Conservation (phyloP, 2,888 invertebrate species). For the Temnothorax rugatulus region DNA sequence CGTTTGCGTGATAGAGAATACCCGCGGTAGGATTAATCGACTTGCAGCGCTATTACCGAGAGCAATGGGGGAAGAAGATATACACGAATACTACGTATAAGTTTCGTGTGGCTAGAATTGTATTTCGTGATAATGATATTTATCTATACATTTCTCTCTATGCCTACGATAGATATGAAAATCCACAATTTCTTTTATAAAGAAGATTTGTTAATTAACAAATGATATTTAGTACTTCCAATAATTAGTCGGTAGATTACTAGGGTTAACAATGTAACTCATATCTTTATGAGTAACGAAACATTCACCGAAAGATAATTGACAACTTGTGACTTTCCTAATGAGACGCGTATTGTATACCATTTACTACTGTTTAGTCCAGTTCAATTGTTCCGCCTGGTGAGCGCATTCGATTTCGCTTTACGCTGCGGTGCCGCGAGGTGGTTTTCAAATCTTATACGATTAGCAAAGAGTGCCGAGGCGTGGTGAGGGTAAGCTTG, state of each 20-base stretch:
- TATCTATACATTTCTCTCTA: no score
- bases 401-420: not conserved
- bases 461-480: not conserved
- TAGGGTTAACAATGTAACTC: not conserved
- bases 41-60: conserved; percentile 63
- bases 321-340: not conserved
- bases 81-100: not conserved
- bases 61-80: not conserved
- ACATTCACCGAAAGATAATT: not conserved
- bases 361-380: not conserved
- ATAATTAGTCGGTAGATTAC: not conserved
- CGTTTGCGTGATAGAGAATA: conserved; percentile 67
- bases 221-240: not conserved
- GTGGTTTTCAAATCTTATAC: conserved; percentile 9
- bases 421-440: not conserved
- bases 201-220: not conserved
- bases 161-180: not conserved
- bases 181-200: not conserved
- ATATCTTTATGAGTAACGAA: not conserved
- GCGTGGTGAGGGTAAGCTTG: not conserved
- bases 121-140: conserved; percentile 22
- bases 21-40: conserved; percentile 65
- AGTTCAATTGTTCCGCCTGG: not conserved
- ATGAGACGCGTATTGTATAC: not conserved
- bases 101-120: not conserved